Conservation (phyloP, 1,140 invertebrate genomes). For the Luehdorfia chinensis region DNA sequence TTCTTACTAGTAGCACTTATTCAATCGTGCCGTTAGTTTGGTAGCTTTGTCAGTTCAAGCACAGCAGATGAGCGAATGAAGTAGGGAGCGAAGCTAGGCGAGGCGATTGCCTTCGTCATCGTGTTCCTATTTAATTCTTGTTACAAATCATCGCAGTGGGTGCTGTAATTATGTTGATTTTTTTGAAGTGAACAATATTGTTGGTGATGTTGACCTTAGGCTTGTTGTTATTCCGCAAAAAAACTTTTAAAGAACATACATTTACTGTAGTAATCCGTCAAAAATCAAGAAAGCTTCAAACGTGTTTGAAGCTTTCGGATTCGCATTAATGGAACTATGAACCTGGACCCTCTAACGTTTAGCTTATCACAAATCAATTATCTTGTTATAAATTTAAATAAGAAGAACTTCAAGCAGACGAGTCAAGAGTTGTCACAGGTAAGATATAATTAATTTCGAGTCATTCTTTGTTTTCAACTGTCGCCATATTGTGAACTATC, state of each 20-base stretch:
- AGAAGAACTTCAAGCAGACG: conserved; percentile 95
- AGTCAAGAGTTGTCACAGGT: conserved; percentile 84
- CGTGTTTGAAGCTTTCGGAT: conserved; percentile 82
- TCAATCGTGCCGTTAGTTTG: too few relatives aligned
- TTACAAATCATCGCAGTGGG: conserved; percentile 35
- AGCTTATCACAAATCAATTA: conserved; percentile 98
- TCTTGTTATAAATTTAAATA: conserved; percentile 96
- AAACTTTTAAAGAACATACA: conserved; percentile 61
- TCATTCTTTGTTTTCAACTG: conserved; percentile 64
- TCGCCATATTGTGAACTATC: conserved; percentile 66
- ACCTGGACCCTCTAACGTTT: conserved; percentile 98
- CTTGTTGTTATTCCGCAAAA: conserved; percentile 61
- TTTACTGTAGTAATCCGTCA: conserved; percentile 61
- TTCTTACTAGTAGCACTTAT: too few relatives aligned
- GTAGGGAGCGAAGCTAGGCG: too few relatives aligned
- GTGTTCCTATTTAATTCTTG: conserved; percentile 17
- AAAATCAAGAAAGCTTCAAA: conserved; percentile 85
- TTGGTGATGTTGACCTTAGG: conserved; percentile 74
- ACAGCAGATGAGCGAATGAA: too few relatives aligned
- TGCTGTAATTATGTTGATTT: conserved; percentile 61
- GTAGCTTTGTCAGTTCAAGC: too few relatives aligned
- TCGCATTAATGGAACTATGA: conserved; percentile 96
- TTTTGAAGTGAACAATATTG: conserved; percentile 57
- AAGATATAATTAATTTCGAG: conserved; percentile 36
- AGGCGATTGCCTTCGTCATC: conserved; percentile 57